Evolutionary conservation across 2,113 vertebrate genomes (phyloP).

Genomic region (Lamprotornis superbus): DNA sequence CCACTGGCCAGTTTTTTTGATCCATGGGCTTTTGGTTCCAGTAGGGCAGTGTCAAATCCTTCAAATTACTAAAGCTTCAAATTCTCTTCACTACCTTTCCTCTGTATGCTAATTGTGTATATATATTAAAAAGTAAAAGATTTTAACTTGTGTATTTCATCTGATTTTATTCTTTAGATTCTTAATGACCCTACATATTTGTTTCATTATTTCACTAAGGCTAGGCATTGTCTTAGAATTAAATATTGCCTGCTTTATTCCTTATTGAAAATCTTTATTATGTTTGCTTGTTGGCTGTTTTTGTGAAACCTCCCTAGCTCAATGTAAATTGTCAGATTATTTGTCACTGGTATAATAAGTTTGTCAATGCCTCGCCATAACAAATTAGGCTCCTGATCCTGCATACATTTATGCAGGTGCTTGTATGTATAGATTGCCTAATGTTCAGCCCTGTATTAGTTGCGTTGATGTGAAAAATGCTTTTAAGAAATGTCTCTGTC

Average conservation of each 20-base stretch:
- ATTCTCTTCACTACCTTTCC: not conserved
- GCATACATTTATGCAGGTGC: conserved; percentile 37
- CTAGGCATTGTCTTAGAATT: not conserved
- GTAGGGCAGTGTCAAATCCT: not conserved
- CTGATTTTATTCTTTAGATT: not conserved
- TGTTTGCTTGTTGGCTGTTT: conserved; percentile 3
- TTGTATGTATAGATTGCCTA: conserved; percentile 20
- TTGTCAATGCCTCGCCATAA: conserved; percentile 42
- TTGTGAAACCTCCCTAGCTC: conserved; percentile 12
- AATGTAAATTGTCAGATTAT: conserved; percentile 29
- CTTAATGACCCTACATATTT: not conserved
- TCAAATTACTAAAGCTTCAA: not conserved
- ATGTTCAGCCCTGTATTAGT: not conserved
- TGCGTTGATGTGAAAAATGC: not conserved
- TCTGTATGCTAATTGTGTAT: not conserved
- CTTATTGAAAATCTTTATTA: conserved; percentile 46
- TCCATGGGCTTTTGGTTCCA: not conserved
- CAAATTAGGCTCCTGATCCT: conserved; percentile 35
- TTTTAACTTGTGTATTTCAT: not conserved
- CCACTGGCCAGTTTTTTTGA: not conserved
- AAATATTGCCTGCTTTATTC: conserved; percentile 1
- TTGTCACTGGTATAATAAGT: conserved; percentile 30
- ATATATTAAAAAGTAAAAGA: not conserved
- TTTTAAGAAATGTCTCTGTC: not conserved
- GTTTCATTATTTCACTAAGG: conserved; percentile 21